Base-by-base conservation (phyloP, 2,113 vertebrate species). In the Grus americana region DNA sequence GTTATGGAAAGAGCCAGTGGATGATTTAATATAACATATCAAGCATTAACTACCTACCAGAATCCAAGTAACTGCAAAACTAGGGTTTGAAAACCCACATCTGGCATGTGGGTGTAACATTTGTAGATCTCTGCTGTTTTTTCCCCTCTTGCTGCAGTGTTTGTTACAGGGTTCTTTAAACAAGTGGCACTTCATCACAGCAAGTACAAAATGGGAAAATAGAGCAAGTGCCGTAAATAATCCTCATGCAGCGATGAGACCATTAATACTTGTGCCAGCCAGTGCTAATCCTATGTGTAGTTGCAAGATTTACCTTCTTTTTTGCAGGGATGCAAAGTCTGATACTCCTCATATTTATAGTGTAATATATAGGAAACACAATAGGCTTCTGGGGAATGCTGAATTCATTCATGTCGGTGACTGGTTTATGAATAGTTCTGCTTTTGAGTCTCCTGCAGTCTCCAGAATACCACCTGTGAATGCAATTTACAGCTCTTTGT, bases 141-240 rank as follows among this genome's bases (percentile, higher is more conserved):
- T 92, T 80, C 76, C 85, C 67, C 47, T 89, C 79, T 83, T 47
- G 57, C 86, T 97, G 91, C 93, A 50, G 88, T 90, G 88, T 96
- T 96, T 96, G 92, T 96, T 96, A 90, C 86, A 88, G 91, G 66
- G 42, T 73, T 95, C 94, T 95, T 95, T 96, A 95, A 95, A 94
- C 93, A 97, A 97, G 97, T 96, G 92, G 91, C 91, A 95, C 91
- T 98, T 95, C 83, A 96, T 98, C 90, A 95, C 92, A 92, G 92
- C 87, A 79, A 96, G 96, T 94, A 86, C 95, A 95, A 96, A 97
- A 97, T 86, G 91, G 91, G 96, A 91, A 91, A 97, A 95, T 89
- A 95, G 91, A 94, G 89, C 96, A 95, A 97, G 91, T 94, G 84
- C 96, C 96, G 94, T 98, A 97, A 97, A 98, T 98, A 98, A 97